Conservation (phyloP, 2,113 vertebrate species). For the Ciconia boyciana region DNA sequence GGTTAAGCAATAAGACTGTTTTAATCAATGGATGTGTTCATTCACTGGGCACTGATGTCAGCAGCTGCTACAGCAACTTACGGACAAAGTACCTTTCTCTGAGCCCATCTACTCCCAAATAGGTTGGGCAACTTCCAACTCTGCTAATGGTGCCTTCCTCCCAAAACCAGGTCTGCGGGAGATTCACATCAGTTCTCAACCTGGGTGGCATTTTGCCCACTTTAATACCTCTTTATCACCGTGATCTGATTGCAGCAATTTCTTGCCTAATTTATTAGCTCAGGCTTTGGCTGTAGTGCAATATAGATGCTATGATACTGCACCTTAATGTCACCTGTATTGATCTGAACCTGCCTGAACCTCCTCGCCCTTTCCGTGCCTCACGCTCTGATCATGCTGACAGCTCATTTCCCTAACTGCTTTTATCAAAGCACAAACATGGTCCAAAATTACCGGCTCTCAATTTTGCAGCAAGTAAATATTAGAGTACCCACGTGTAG, state of each 20-base stretch:
- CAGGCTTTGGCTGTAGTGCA: not conserved
- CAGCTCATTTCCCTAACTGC: not conserved
- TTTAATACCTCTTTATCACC: not conserved
- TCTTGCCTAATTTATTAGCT: not conserved
- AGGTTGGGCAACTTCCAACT: not conserved
- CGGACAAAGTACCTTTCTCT: not conserved
- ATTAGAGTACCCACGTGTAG: not conserved
- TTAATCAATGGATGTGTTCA: not conserved
- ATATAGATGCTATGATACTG: not conserved
- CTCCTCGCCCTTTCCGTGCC: not conserved
- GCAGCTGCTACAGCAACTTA: not conserved
- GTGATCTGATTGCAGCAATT: not conserved
- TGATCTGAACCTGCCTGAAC: not conserved
- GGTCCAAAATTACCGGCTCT: not conserved
- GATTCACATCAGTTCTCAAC: not conserved
- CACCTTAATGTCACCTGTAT: not conserved
- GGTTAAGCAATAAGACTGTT: not conserved
- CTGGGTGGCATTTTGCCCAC: not conserved
- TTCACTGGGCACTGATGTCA: not conserved
- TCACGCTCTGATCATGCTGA: not conserved
- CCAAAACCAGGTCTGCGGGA: not conserved
- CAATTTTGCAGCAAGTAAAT: not conserved
- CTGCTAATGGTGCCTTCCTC: not conserved
- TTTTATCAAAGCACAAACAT: not conserved
- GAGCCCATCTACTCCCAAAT: not conserved